Evolutionary conservation across 2,888 invertebrate genomes (phyloP).

Genomic region (Caenorhabditis auriculariae): DNA sequence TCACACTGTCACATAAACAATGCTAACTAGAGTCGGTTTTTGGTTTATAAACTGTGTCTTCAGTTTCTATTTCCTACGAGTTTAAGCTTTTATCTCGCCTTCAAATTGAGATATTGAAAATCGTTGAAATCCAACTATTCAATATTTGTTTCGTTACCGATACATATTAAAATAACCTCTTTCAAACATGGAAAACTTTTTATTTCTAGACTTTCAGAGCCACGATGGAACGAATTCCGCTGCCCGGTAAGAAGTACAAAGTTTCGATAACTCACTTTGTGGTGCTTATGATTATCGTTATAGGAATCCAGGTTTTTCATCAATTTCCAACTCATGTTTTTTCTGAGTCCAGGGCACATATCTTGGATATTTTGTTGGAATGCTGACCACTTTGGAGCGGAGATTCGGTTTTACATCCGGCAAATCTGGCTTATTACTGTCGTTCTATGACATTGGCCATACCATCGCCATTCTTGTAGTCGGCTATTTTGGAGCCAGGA

Average conservation of each 20-base stretch:
- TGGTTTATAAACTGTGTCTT: too few relatives aligned
- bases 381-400: conserved; percentile 46
- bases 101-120: too few relatives aligned
- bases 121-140: too few relatives aligned
- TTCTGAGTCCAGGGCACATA: conserved; percentile 31
- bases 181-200: too few relatives aligned
- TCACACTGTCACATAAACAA: too few relatives aligned
- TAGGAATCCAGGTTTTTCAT: conserved; percentile 35
- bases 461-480: conserved; percentile 49
- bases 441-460: conserved; percentile 53
- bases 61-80: too few relatives aligned
- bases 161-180: too few relatives aligned
- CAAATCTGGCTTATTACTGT: conserved; percentile 44
- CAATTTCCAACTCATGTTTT: background rate
- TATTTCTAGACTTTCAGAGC: conserved; percentile 1
- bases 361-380: conserved; percentile 48
- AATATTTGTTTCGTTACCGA: too few relatives aligned
- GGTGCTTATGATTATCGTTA: conserved; percentile 39
- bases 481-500: conserved; percentile 49
- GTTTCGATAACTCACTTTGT: conserved; percentile 39
- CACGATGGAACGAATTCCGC: conserved; percentile 19
- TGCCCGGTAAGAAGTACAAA: conserved; percentile 30
- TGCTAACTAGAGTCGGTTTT: too few relatives aligned
- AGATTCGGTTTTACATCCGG: conserved; percentile 39
- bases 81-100: too few relatives aligned